phyloP scores from a whole-genome alignment of 2,888 invertebrate genomes.

The Osmoderma eremita region DNA sequence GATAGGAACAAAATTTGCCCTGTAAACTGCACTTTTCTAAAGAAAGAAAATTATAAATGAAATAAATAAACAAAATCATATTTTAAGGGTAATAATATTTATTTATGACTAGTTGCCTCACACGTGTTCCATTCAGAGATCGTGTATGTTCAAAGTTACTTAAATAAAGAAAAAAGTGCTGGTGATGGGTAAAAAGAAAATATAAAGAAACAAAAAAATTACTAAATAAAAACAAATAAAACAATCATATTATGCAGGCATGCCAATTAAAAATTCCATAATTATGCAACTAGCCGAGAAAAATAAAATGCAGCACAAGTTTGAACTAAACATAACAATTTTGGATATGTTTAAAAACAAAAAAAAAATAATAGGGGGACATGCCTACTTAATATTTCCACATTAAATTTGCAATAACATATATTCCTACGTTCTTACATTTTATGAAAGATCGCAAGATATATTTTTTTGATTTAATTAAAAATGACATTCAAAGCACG shows the following conservation, averaged over 20 bases:
- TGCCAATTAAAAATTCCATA: slow-evolving; percentile 46
- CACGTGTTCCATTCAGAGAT: slow-evolving; percentile 61
- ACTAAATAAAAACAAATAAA: slow-evolving; percentile 42
- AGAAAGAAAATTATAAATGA: no score
- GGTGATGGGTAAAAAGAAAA: slow-evolving; percentile 36
- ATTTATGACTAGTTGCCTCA: slow-evolving; percentile 65
- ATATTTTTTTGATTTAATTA: neutral
- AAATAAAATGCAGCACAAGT: slow-evolving; percentile 43
- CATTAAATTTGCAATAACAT: neutral
- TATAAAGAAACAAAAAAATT: slow-evolving; percentile 37
- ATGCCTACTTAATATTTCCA: slow-evolving; percentile 61
- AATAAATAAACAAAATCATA: slow-evolving; percentile 53
- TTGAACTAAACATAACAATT: no score
- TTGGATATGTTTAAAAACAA: slow-evolving; percentile 42
- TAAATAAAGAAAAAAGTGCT: slow-evolving; percentile 45
- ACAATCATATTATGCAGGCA: slow-evolving; percentile 50
- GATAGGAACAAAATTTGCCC: slow-evolving; percentile 46
- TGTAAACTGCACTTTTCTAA: slow-evolving; percentile 52
- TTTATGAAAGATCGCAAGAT: slow-evolving; percentile 45
- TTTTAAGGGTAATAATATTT: slow-evolving; percentile 56
- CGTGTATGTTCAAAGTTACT: slow-evolving; percentile 53
- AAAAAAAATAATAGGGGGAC: slow-evolving; percentile 52
- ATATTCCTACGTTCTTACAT: slow-evolving; percentile 44
- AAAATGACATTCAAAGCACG: slow-evolving; percentile 1
- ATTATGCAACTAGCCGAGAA: slow-evolving; percentile 54